Evolutionary conservation across 2,113 vertebrate species (phyloP), one percentile per base, ranked within the genome.

Genomic region (Paratilapia polleni): DNA sequence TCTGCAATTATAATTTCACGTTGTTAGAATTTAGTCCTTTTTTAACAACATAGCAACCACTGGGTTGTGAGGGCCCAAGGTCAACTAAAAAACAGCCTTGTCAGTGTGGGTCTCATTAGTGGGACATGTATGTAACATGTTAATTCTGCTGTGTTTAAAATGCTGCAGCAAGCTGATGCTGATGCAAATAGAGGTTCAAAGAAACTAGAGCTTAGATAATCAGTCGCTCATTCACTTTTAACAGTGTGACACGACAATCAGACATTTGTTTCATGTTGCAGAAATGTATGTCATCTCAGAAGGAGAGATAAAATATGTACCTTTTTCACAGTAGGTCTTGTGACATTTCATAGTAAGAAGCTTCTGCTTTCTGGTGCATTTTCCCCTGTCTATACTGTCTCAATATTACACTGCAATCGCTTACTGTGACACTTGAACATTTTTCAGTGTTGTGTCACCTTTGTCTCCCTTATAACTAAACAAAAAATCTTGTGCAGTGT

Each of bases 1-100:
- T 74, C 15, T 34, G 20, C 56, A 10, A 83, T 86, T 58, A 83
- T 78, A 59, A 63, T 88, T 86, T 91, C 28, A 81, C 91, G 80
- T 78, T 81, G 31, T 82, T 64, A 20, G 74, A 74, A 84, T 90
- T 77, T 78, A 34, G 17, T 41, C 82, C 4, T 78, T 82, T 31
- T 77, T 73, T 14, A 76, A 78, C 85, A 80, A 80, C 78, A 61
- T 17, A 3, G 43, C 24, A 52, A 31, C 43, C 66, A 52, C 43
- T 1, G 0, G 26, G 15, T 20, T 24, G 28, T 4, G 43, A 19
- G 7, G 26, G 70, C 70, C 74, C 19, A 66, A 24, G 80, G 80
- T 90, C 14, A 70, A 8, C 22, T 36, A 4, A 59, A 19, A 63
- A 56, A 49, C 70, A 56, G 6, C 59, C 47, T 81, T 60, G 10